phyloP scores from a whole-genome alignment of 2,797 vertebrate genomes.

The Aeoliscus strigatus region DNA sequence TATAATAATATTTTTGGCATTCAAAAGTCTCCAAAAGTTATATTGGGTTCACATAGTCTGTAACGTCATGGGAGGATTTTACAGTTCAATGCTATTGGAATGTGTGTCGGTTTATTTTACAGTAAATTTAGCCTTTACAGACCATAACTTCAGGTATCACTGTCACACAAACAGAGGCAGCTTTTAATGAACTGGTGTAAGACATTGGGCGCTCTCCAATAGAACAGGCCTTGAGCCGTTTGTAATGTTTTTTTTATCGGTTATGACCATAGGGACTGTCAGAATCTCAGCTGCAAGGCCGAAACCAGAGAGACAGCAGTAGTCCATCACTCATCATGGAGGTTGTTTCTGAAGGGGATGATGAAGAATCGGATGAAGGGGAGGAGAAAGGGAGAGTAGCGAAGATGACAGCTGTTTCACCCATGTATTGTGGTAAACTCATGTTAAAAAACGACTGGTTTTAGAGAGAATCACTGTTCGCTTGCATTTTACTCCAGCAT shows the following conservation, averaged over 20 bases:
- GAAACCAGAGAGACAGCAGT: conserved; percentile 36
- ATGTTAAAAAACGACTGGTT: conserved; percentile 4
- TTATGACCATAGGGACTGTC: conserved; percentile 31
- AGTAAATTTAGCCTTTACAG: no score
- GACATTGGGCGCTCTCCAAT: not conserved
- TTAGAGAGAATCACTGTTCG: conserved; percentile 2
- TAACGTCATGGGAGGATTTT: no score
- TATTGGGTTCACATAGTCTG: no score
- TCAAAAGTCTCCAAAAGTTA: no score
- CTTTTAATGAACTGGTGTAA: not conserved
- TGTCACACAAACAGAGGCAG: not conserved
- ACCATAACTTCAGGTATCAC: no score
- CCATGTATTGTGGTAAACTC: conserved; percentile 41
- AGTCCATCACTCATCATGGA: conserved; percentile 55
- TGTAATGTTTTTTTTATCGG: conserved; percentile 18
- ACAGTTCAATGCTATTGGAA: no score
- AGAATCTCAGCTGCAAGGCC: conserved; percentile 31
- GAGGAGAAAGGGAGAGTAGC: conserved; percentile 33
- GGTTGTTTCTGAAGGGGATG: conserved; percentile 40
- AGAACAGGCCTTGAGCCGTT: not conserved
- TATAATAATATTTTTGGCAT: no score
- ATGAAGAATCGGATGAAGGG: conserved; percentile 42
- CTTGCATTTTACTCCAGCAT: no score
- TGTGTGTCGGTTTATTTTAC: no score
- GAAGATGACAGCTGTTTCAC: conserved; percentile 21